These are phyloP conservation scores for Entomyzon cyanotis DNA, from an alignment of 2,113 vertebrate genomes.

Conservation along the genomic window DNA sequence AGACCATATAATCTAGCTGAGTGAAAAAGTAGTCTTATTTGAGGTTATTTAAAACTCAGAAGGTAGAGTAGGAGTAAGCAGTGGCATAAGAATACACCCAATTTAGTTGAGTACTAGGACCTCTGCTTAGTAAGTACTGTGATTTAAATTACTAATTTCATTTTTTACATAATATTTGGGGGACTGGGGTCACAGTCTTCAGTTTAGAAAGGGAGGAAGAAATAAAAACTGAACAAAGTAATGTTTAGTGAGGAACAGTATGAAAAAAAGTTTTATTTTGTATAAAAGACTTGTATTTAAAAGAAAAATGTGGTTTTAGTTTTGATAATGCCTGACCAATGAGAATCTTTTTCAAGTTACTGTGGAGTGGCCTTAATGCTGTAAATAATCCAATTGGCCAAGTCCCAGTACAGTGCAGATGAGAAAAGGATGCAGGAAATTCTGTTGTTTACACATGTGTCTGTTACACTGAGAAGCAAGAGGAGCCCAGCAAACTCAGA, in stretches of 20 bases:
- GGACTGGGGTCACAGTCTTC: neutral
- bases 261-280: conserved; percentile 14
- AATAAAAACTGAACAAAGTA: neutral
- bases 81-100: neutral
- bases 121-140: neutral
- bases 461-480: conserved; percentile 57
- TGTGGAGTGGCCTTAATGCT: conserved; percentile 65
- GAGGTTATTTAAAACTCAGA: neutral
- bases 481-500: conserved; percentile 47
- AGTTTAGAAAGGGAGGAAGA: neutral
- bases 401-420: conserved; percentile 64
- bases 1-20: neutral
- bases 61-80: neutral
- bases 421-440: conserved; percentile 76
- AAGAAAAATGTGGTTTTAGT: conserved; percentile 54
- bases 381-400: conserved; percentile 73
- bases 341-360: conserved; percentile 53
- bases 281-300: neutral
- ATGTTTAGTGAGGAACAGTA: neutral
- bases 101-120: neutral
- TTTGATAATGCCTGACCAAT: conserved; percentile 74
- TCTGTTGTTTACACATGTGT: conserved; percentile 73
- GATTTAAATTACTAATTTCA: neutral
- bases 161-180: neutral
- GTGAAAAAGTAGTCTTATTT: neutral